Conservation (phyloP, 2,113 vertebrate genomes). For the Microtus oregoni region DNA sequence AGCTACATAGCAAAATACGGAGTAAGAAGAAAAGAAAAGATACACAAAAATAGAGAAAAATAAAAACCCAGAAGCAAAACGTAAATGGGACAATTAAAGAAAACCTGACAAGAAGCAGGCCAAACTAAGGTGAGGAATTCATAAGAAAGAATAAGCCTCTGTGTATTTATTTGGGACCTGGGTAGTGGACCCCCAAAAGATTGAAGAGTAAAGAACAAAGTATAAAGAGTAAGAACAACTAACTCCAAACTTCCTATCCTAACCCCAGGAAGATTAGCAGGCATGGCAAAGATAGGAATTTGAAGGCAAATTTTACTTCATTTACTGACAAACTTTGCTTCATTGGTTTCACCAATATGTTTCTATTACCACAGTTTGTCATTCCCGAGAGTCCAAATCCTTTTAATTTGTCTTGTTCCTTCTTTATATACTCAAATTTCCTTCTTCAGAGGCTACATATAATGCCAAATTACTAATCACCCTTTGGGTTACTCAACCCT, state of each 20-base stretch:
- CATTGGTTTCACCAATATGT: not conserved
- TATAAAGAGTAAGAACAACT: not conserved
- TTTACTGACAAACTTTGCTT: not conserved
- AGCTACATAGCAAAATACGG: too few species aligned
- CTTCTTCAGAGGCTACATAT: not conserved
- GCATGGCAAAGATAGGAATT: not conserved
- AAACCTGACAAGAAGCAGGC: not conserved
- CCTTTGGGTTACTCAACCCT: not conserved
- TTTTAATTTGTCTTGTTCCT: not conserved
- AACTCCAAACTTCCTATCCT: not conserved
- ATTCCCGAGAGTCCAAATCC: not conserved
- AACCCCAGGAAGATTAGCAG: not conserved
- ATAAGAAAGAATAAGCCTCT: not conserved
- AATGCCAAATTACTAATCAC: not conserved
- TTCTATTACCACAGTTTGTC: not conserved
- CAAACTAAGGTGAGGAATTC: not conserved
- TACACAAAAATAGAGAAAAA: too few species aligned
- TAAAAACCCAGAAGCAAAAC: too few species aligned
- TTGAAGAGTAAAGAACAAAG: not conserved
- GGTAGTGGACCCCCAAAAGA: not conserved
- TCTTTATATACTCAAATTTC: not conserved
- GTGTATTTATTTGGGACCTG: not conserved
- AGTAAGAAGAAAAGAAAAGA: too few species aligned
- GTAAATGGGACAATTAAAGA: too few species aligned
- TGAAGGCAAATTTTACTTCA: not conserved